phyloP scores from a whole-genome alignment of 2,113 vertebrate species.

The Neomonachus schauinslandi region DNA sequence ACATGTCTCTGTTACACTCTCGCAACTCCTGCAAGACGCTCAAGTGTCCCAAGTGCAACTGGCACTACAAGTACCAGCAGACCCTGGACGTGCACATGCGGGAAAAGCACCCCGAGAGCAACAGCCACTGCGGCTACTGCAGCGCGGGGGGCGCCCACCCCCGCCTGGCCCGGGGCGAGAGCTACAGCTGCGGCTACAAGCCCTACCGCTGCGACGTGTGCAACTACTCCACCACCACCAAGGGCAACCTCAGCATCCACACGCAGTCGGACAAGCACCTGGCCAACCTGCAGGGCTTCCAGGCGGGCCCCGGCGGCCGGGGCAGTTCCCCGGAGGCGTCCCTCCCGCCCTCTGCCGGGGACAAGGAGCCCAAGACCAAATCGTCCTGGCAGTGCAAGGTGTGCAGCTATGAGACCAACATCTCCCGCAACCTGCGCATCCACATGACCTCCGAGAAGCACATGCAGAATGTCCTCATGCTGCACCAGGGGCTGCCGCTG shows the following conservation, averaged over 20 bases:
- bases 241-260: slow-evolving; percentile 88
- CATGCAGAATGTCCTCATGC: slow-evolving; percentile 86
- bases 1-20: slow-evolving; percentile 85
- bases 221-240: slow-evolving; percentile 87
- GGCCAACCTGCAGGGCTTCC: slow-evolving; percentile 85
- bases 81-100: slow-evolving; percentile 86
- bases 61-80: slow-evolving; percentile 88
- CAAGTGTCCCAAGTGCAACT: slow-evolving; percentile 88
- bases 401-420: slow-evolving; percentile 86
- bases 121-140: slow-evolving; percentile 85
- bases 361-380: slow-evolving; percentile 84
- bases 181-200: slow-evolving; percentile 87
- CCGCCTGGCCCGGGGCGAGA: slow-evolving; percentile 84
- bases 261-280: slow-evolving; percentile 87
- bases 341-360: slow-evolving; percentile 52
- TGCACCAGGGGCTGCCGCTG: slow-evolving; percentile 83
- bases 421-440: slow-evolving; percentile 86
- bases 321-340: slow-evolving; percentile 65
- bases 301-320: slow-evolving; percentile 62
- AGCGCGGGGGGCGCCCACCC: slow-evolving; percentile 80
- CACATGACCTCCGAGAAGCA: slow-evolving; percentile 88
- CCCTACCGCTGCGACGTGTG: slow-evolving; percentile 86
- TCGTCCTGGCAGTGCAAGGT: slow-evolving; percentile 86
- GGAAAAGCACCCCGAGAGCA: slow-evolving; percentile 85
- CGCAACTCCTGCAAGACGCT: slow-evolving; percentile 87